Percentiles rank a stretch among this genome's conserved stretches.
Evolutionary conservation across 2,797 vertebrate species (phyloP).

Genomic region (Gallinago nigripennis): DNA sequence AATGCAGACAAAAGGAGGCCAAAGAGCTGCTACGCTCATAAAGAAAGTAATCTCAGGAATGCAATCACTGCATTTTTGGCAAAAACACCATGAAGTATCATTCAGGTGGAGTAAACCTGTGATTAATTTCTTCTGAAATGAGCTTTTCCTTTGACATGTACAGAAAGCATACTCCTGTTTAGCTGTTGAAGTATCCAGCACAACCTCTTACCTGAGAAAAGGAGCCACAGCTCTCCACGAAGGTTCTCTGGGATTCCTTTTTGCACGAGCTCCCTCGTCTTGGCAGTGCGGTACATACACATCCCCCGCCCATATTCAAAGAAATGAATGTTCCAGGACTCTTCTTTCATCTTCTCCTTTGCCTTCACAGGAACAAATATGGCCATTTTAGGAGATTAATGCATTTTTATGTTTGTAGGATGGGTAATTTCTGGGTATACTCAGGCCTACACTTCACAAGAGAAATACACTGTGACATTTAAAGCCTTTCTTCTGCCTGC

Average conservation of each 20-base stretch:
- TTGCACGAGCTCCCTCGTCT: constrained; percentile 89
- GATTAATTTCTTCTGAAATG: background rate
- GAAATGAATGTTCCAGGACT: constrained; percentile 97
- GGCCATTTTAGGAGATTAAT: background rate
- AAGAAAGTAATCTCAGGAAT: background rate
- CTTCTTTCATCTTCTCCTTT: constrained; percentile 97
- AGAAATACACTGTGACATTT: background rate
- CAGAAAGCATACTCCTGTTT: background rate
- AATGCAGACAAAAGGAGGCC: background rate
- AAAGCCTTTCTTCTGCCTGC: background rate
- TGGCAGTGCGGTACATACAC: constrained; percentile 96
- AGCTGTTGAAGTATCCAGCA: background rate
- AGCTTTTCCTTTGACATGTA: background rate
- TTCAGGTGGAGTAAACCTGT: background rate
- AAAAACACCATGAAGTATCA: background rate
- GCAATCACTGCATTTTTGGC: background rate
- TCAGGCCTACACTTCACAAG: background rate
- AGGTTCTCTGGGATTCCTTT: constrained; percentile 92
- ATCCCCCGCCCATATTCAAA: constrained; percentile 94
- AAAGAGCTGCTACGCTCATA: background rate
- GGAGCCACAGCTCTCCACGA: constrained; percentile 93
- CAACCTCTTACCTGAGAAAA: constrained; percentile 88
- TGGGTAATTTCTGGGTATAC: background rate
- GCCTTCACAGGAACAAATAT: constrained; percentile 75
- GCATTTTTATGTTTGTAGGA: background rate